Base-by-base conservation (phyloP, 23 tunicate species). In the Styela plicata region DNA sequence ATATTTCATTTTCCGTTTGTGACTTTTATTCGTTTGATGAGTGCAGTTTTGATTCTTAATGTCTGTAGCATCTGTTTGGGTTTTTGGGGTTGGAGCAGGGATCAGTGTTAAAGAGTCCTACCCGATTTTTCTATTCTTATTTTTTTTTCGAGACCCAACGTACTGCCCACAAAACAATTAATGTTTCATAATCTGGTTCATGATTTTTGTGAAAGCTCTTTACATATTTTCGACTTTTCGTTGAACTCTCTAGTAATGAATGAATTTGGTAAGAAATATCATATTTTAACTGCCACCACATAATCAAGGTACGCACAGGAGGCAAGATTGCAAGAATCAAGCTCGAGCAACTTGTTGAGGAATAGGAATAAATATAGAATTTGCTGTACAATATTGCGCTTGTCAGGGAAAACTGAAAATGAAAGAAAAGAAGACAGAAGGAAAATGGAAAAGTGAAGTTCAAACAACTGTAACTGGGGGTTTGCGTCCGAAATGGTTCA, bases 341-440 rank as follows among this genome's bases (percentile, higher is more conserved):
- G 75, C 84, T 2, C 83, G 70, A 25, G 63, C 69, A 25, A 79
- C 36, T n/a, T 86, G 89, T 69, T 86, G 89, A 10, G 89, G 89
- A 19, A 52, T 86, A 18, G 83, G 83, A 37, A 68, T n/a, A 79
- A 70, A 52, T 79, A 57, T 57, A 69, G 79, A 57, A 70, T 77
- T 2, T 86, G 89, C 61, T 86, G 89, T 84, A 79, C 79, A 34
- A 86, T 86, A n/a, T 16, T 86, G 89, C 75, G 84, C 84, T 25
- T 86, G 89, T 53, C 36, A 79, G 13, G 10, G 82, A 32, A 52
- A 78, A 53, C 16, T 53, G 17, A 52, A 53, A 53, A 53, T n/a
- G 81, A n/a, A 37, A 44, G 31, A 76, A 76, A 44, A 13, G 57
- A 44, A 44, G 13, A 44, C 57, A 44, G 13, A 7, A 44, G 13